A percentile compares a stretch with the other conserved stretches of the same genome.
Evolutionary conservation across 2,797 vertebrate species (phyloP).

Genomic region (Nasua narica): DNA sequence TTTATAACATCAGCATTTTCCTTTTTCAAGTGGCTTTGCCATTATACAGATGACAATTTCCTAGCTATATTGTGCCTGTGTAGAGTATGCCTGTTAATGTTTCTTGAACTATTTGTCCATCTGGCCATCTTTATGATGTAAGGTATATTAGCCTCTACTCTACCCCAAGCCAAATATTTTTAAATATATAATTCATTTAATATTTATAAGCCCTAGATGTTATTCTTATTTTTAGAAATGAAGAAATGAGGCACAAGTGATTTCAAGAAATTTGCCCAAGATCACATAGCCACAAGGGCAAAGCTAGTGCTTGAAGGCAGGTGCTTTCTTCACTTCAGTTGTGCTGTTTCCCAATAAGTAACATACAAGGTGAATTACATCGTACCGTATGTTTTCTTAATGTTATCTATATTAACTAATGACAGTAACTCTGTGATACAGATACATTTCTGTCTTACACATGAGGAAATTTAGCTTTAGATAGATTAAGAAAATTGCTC

Average conservation of each 20-base stretch:
- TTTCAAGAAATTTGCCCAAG: constrained; percentile 21
- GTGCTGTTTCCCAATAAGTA: neutral
- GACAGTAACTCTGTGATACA: neutral
- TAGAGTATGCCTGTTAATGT: neutral
- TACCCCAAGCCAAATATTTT: neutral
- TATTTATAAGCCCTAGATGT: constrained; percentile 19
- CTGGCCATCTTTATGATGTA: neutral
- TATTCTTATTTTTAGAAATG: constrained; percentile 19
- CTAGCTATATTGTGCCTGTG: neutral
- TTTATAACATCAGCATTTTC: neutral
- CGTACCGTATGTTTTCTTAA: neutral
- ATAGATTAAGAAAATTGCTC: neutral
- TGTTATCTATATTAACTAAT: constrained; percentile 7
- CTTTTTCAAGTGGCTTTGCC: constrained; percentile 28
- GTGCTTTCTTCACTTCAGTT: neutral
- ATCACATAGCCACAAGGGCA: neutral
- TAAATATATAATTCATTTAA: constrained; percentile 24
- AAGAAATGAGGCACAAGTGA: neutral
- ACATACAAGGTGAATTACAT: neutral
- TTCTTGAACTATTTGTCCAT: constrained; percentile 15
- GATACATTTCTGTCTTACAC: neutral
- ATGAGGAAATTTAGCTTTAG: constrained; percentile 30
- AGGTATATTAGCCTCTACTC: neutral
- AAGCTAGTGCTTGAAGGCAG: neutral
- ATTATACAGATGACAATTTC: constrained; percentile 21